Evolutionary conservation across 35 echinoderm and acorn worm species (phyloP).

Genomic region (Holothuria glaberrima): DNA sequence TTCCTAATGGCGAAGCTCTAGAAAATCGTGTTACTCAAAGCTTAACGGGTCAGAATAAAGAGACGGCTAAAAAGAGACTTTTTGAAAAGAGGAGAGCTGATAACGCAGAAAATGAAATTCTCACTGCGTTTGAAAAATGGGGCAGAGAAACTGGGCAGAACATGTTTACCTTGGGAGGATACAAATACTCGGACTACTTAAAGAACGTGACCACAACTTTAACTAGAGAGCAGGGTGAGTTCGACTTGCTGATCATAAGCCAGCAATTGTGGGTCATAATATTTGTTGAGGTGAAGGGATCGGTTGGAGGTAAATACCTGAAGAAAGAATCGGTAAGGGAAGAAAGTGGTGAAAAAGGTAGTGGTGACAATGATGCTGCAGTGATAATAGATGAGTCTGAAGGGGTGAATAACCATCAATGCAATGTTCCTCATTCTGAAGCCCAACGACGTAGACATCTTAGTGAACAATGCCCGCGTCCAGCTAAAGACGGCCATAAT

Average conservation of each 20-base stretch:
- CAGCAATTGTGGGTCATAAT: conserved; percentile 18
- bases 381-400: too few species aligned
- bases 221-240: neutral
- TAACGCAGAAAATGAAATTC: conserved; percentile 18
- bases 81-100: neutral
- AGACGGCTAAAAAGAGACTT: neutral
- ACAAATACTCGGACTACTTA: conserved; percentile 11
- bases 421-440: too few species aligned
- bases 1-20: neutral
- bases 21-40: neutral
- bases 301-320: neutral
- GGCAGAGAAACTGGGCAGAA: neutral
- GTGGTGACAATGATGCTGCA: too few species aligned
- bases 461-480: too few species aligned
- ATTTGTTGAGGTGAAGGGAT: conserved; percentile 25
- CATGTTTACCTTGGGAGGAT: conserved; percentile 39
- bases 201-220: neutral
- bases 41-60: neutral
- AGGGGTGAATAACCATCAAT: too few species aligned
- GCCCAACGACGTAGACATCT: too few species aligned
- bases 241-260: conserved; percentile 27
- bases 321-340: too few species aligned
- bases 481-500: too few species aligned
- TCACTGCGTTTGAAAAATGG: neutral
- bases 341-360: too few species aligned